A percentile compares a stretch with the other conserved stretches of the same genome.
phyloP scores from a whole-genome alignment of 2,888 invertebrate species.

The Ceraclea dissimilis region DNA sequence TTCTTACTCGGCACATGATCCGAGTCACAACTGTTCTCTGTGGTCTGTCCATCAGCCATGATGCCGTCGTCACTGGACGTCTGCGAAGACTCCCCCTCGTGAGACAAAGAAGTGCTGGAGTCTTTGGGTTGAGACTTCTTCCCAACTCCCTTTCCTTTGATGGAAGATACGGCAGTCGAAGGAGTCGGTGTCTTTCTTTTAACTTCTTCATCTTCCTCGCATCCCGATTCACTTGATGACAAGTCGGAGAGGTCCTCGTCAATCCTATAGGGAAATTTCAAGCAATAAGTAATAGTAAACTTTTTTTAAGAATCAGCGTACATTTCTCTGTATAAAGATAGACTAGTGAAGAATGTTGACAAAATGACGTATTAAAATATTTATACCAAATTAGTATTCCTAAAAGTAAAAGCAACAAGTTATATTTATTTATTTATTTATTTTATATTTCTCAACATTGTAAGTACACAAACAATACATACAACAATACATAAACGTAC shows the following conservation, averaged over 20 bases:
- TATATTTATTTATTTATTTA: too few species aligned
- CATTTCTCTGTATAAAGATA: neutral
- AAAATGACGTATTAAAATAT: too few species aligned
- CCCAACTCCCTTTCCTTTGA: constrained; percentile 18
- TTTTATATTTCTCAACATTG: too few species aligned
- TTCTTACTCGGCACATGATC: neutral
- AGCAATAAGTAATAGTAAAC: neutral
- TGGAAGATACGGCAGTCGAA: neutral
- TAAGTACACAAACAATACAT: too few species aligned
- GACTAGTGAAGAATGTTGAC: too few species aligned
- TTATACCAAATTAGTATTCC: too few species aligned
- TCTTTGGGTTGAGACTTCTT: constrained; percentile 10
- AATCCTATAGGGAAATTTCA: constrained; percentile 34
- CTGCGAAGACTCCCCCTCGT: neutral
- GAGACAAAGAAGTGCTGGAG: neutral
- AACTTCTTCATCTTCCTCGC: constrained; percentile 32
- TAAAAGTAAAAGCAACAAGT: too few species aligned
- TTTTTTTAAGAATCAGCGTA: neutral
- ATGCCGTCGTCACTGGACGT: neutral
- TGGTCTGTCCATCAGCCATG: neutral
- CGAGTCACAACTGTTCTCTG: neutral
- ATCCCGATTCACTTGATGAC: constrained; percentile 29
- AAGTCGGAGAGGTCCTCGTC: constrained; percentile 47
- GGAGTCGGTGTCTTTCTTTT: neutral
- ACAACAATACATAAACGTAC: too few species aligned